Conservation (phyloP, 2,113 vertebrate species). For the Leuciscus idus region DNA sequence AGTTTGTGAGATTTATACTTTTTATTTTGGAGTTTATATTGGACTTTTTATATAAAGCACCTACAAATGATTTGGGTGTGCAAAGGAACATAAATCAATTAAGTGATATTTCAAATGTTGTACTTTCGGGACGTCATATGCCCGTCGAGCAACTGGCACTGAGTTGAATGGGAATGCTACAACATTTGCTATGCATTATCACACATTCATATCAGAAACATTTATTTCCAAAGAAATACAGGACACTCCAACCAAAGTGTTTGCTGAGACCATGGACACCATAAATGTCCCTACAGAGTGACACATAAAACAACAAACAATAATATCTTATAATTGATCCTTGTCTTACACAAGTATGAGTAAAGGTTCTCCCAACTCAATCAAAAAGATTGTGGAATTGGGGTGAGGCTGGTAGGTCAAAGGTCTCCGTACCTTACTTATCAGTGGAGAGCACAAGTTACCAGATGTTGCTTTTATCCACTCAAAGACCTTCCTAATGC, state of each 20-base stretch:
- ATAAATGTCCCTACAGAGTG: background rate
- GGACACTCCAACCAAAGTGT: background rate
- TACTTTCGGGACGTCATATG: too few species aligned
- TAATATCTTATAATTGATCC: conserved; percentile 7
- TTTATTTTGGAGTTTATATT: background rate
- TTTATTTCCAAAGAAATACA: background rate
- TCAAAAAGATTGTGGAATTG: conserved; percentile 77
- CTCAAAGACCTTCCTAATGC: conserved; percentile 14
- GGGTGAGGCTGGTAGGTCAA: conserved; percentile 75
- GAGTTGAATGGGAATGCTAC: background rate
- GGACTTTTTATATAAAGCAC: background rate
- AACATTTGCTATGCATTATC: background rate
- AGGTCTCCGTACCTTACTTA: conserved; percentile 74
- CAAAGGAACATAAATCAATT: background rate
- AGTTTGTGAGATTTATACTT: background rate
- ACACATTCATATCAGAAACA: background rate
- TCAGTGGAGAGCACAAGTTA: conserved; percentile 67
- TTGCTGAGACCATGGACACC: background rate
- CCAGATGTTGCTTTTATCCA: conserved; percentile 68
- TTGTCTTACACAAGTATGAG: conserved; percentile 1
- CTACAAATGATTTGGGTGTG: background rate
- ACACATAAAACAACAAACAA: conserved; percentile 24
- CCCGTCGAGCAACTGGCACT: too few species aligned
- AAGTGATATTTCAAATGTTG: background rate
- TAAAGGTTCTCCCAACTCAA: conserved; percentile 68